These are phyloP conservation scores for Prunella strophiata DNA, from an alignment of 2,797 vertebrate genomes.

Conservation along the genomic window DNA sequence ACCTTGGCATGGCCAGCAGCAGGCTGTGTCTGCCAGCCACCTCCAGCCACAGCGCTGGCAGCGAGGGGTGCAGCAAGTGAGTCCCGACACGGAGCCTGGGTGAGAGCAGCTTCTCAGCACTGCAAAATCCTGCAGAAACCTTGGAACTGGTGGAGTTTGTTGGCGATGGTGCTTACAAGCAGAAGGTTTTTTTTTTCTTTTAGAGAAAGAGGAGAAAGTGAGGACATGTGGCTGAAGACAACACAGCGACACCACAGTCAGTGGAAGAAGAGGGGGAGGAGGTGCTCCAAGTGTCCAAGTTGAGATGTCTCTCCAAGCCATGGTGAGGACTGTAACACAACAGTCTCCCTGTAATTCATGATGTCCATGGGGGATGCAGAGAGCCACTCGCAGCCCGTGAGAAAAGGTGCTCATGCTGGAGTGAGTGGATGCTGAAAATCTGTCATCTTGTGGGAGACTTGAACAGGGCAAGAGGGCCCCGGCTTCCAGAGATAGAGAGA, in stretches of 20 bases:
- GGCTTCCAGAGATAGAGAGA: background rate
- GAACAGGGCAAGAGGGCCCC: background rate
- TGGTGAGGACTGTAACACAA: background rate
- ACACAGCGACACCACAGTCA: too few relatives aligned
- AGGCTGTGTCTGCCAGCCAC: background rate
- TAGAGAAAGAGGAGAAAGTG: background rate
- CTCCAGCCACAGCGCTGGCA: fast-evolving
- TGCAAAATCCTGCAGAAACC: background rate
- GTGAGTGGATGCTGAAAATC: background rate
- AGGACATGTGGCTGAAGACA: background rate
- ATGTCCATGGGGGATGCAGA: background rate
- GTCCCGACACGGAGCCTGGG: background rate
- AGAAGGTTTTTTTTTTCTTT: background rate
- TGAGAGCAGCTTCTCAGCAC: fast-evolving
- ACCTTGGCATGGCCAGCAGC: fast-evolving
- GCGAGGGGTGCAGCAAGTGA: fast-evolving
- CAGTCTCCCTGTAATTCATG: background rate
- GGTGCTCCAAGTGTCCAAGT: background rate
- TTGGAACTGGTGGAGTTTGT: background rate
- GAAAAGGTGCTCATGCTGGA: background rate
- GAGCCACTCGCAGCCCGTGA: background rate
- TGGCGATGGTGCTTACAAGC: background rate
- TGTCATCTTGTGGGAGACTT: background rate
- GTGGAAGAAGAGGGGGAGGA: background rate
- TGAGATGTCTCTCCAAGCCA: background rate